Evolutionary conservation across 1,140 invertebrate species (phyloP).

Genomic region (Piezodorus guildinii): DNA sequence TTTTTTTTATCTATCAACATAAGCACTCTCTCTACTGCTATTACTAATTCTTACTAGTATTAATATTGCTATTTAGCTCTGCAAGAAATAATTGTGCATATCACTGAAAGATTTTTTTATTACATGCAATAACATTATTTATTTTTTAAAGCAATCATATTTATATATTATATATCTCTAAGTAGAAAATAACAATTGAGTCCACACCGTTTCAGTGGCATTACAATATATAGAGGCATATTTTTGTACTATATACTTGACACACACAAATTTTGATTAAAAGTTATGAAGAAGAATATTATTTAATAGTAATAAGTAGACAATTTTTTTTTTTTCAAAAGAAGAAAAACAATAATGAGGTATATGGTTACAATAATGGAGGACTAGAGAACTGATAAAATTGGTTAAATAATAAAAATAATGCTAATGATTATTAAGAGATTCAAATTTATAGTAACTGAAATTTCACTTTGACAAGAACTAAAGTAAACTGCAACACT

Average conservation of each 20-base stretch:
- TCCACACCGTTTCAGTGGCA: constrained; percentile 6
- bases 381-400: constrained; percentile 6
- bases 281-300: neutral
- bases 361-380: constrained; percentile 12
- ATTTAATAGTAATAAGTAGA: neutral
- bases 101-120: constrained; percentile 1
- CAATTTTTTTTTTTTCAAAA: neutral
- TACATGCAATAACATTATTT: constrained; percentile 7
- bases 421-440: neutral
- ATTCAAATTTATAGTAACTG: neutral
- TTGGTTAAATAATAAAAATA: neutral
- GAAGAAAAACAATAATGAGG: neutral
- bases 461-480: neutral
- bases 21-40: constrained; percentile 1
- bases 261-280: constrained; percentile 13
- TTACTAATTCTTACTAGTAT: neutral
- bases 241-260: constrained; percentile 15
- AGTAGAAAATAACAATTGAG: constrained; percentile 12
- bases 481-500: neutral
- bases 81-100: constrained; percentile 11
- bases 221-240: constrained; percentile 9
- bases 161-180: neutral
- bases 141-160: constrained; percentile 10
- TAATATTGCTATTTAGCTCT: constrained; percentile 10
- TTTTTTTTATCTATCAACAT: constrained; percentile 2